phyloP scores from a whole-genome alignment of 2,113 vertebrate genomes.

The Acrocephalus kingi region DNA sequence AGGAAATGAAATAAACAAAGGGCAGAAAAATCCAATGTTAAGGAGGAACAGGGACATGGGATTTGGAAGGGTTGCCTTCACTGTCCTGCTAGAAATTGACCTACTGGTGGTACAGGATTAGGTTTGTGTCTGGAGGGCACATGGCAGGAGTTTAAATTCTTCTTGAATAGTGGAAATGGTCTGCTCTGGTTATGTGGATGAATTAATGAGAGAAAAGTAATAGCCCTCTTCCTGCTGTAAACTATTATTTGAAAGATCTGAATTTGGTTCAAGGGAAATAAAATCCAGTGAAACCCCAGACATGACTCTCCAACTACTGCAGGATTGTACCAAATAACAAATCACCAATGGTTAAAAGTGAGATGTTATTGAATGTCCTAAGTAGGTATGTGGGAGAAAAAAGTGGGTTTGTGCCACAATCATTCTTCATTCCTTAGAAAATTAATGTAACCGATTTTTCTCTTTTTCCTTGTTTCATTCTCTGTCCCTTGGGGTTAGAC shows the following conservation, averaged over 20 bases:
- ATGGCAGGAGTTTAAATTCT: not conserved
- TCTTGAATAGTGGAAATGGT: not conserved
- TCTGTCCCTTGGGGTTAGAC: not conserved
- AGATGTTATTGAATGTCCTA: not conserved
- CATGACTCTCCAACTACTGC: not conserved
- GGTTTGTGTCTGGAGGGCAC: not conserved
- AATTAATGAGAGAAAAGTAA: not conserved
- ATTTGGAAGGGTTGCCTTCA: not conserved
- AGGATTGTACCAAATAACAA: not conserved
- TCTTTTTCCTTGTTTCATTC: not conserved
- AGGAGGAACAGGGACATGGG: not conserved
- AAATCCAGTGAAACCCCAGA: not conserved
- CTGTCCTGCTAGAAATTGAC: not conserved
- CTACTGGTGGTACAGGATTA: not conserved
- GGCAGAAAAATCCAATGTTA: not conserved
- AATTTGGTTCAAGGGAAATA: not conserved
- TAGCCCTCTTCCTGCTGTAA: not conserved
- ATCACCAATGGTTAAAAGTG: not conserved
- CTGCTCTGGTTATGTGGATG: not conserved
- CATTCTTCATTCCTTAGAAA: not conserved
- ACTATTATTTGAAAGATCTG: not conserved
- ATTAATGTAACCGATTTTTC: rapidly evolving
- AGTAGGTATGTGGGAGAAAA: not conserved
- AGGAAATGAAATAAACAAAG: slow-evolving; percentile 27
- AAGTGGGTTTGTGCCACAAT: not conserved